Evolutionary conservation across 2,888 invertebrate species (phyloP).

Genomic region (Elmis aenea): DNA sequence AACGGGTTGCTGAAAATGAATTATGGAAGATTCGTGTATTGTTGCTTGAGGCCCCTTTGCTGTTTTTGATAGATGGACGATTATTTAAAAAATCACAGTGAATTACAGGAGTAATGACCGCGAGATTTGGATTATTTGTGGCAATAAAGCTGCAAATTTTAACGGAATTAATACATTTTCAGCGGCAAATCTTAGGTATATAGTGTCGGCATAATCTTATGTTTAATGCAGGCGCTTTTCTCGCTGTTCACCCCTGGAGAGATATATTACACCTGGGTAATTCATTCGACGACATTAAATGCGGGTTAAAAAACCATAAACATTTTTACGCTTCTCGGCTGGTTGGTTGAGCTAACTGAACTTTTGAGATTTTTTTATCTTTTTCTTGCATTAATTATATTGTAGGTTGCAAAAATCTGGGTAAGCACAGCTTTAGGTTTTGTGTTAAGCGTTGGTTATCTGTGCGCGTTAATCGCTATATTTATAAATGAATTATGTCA

Average conservation of each 20-base stretch:
- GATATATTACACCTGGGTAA: constrained; percentile 41
- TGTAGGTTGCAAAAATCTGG: constrained; percentile 14
- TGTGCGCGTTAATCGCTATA: too few relatives aligned
- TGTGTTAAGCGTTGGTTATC: too few relatives aligned
- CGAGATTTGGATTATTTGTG: too few relatives aligned
- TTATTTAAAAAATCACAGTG: too few relatives aligned
- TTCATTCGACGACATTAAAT: constrained; percentile 42
- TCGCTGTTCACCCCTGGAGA: constrained; percentile 29
- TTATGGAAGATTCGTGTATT: too few relatives aligned
- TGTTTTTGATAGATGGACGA: too few relatives aligned
- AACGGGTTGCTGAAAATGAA: too few relatives aligned
- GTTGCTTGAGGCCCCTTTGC: too few relatives aligned
- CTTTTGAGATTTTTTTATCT: constrained; percentile 14
- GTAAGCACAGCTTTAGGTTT: too few relatives aligned
- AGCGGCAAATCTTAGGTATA: constrained; percentile 30
- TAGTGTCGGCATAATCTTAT: constrained; percentile 26
- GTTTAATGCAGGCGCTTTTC: constrained; percentile 34
- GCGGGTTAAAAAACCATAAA: constrained; percentile 43
- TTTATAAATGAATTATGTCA: too few relatives aligned
- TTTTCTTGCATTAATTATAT: too few relatives aligned
- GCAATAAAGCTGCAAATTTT: constrained; percentile 9
- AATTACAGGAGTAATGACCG: too few relatives aligned
- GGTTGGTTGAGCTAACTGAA: constrained; percentile 25
- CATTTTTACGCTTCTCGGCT: constrained; percentile 38
- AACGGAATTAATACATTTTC: constrained; percentile 31